Base-by-base conservation (phyloP, 2,888 invertebrate species). In the Lasioglossum figueresi region DNA sequence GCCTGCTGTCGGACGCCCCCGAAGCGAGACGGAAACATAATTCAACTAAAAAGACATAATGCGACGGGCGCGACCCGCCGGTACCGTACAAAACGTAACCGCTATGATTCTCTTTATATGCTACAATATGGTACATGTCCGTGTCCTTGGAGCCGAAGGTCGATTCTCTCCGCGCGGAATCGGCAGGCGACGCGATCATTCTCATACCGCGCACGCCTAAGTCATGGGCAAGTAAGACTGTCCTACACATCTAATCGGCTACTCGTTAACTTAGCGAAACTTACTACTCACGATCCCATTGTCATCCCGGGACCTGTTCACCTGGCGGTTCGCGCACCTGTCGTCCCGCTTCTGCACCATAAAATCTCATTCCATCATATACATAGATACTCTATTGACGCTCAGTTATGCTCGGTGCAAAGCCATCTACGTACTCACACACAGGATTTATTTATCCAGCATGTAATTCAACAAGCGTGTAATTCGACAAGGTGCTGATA, bases 171-270 rank as follows among this genome's bases (percentile, higher is more conserved):
- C 66, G 66, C 34, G 66, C 66, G 37, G 31, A 31, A 63, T 63
- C 31, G 63, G 63, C 31, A 31, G 63, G 31, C 59, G 59, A 14
- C 63, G 63, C 63, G 63, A 63, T 31, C 63, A 16, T 31, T 63
- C 59, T 59, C 14, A 27, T 59, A 14, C 16, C 16, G 27, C 63
- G 16, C 6, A 92, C 89, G 90, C 85, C 92, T 92, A 93, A 93
- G 94, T 94, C 94, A 94, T 94, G 94, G 94, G 94, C 94, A 94
- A 94, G 94, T 94, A 94, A 91, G 92, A 93, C 93, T 89, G 91
- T 93, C 90, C 92, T 94, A 94, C 12, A 91, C 56, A 31, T 85
- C 92, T 93, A 93, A 93, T 92, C 92, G 91, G 80, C 91, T 92
- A 92, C 84, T 66, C 68, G 90, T 91, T 90, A 93, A 89, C 89